These are phyloP conservation scores for Andrena trimmerana DNA, from an alignment of 2,888 invertebrate species.

Conservation along the genomic window DNA sequence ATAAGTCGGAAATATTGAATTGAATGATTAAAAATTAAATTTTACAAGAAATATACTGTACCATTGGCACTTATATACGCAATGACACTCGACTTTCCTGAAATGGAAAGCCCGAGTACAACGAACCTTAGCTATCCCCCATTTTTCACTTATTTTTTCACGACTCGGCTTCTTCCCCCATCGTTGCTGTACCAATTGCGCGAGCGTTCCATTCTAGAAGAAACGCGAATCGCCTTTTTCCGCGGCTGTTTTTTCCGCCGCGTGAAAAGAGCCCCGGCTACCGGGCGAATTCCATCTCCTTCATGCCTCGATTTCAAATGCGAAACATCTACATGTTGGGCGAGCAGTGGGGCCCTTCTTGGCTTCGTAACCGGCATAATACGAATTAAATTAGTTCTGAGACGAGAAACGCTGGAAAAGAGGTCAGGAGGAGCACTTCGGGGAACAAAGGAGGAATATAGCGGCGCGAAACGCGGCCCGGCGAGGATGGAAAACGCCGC, in stretches of 20 bases:
- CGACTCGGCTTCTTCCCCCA: constrained; percentile 12
- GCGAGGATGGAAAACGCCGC: neutral
- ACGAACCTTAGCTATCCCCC: neutral
- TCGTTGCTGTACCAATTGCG: constrained; percentile 26
- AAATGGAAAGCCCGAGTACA: neutral
- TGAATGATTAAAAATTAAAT: too few species aligned
- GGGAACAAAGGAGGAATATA: constrained; percentile 49
- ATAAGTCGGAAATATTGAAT: too few species aligned
- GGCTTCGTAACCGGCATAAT: constrained; percentile 59
- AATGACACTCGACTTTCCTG: too few species aligned
- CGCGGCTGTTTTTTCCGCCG: constrained; percentile 37
- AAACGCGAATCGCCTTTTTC: constrained; percentile 2
- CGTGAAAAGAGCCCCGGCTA: constrained; percentile 45
- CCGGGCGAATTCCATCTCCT: constrained; percentile 41
- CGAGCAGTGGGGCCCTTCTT: constrained; percentile 16
- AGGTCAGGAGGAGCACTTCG: constrained; percentile 55
- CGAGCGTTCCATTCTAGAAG: constrained; percentile 27
- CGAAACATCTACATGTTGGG: constrained; percentile 46
- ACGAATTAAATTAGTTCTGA: constrained; percentile 73
- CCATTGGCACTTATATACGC: too few species aligned
- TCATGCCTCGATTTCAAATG: constrained; percentile 63
- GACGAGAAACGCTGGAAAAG: constrained; percentile 33
- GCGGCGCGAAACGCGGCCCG: constrained; percentile 26
- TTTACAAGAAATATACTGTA: too few species aligned
- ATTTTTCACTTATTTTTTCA: constrained; percentile 28